Evolutionary conservation across 2,113 vertebrate species (phyloP).

Genomic region (Andinoacara biseriatus): DNA sequence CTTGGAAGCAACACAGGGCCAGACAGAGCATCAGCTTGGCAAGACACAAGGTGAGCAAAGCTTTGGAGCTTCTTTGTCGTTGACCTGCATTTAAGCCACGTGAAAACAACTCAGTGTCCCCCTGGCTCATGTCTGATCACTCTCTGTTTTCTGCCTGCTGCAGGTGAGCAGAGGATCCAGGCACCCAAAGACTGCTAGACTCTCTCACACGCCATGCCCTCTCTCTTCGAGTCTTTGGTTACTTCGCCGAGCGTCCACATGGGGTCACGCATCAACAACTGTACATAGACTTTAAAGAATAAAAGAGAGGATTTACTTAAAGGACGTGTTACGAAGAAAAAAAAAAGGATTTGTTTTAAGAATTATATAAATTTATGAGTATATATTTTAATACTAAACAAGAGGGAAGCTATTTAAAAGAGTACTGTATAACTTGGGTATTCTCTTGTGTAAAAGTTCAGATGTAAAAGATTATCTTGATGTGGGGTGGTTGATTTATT

Average conservation of each 20-base stretch:
- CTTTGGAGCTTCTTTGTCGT: neutral
- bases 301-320: conserved; percentile 81
- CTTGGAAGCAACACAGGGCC: conserved; percentile 76
- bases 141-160: conserved; percentile 33
- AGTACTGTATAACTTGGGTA: conserved; percentile 86
- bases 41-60: conserved; percentile 75
- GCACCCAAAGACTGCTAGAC: conserved; percentile 82
- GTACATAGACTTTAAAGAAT: conserved; percentile 77
- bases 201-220: conserved; percentile 25
- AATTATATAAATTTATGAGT: conserved; percentile 84
- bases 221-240: conserved; percentile 52
- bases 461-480: conserved; percentile 79
- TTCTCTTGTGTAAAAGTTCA: conserved; percentile 82
- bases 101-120: neutral
- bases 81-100: neutral
- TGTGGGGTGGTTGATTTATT: conserved; percentile 51
- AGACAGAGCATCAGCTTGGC: conserved; percentile 63
- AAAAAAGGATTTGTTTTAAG: conserved; percentile 67
- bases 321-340: conserved; percentile 70
- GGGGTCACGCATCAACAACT: conserved; percentile 51
- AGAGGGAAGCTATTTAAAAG: conserved; percentile 87
- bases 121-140: conserved; percentile 13
- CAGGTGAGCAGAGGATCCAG: conserved; percentile 79
- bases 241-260: conserved; percentile 54
- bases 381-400: conserved; percentile 89